phyloP scores from a whole-genome alignment of 2,797 vertebrate species.

The Phoeniculus purpureus region DNA sequence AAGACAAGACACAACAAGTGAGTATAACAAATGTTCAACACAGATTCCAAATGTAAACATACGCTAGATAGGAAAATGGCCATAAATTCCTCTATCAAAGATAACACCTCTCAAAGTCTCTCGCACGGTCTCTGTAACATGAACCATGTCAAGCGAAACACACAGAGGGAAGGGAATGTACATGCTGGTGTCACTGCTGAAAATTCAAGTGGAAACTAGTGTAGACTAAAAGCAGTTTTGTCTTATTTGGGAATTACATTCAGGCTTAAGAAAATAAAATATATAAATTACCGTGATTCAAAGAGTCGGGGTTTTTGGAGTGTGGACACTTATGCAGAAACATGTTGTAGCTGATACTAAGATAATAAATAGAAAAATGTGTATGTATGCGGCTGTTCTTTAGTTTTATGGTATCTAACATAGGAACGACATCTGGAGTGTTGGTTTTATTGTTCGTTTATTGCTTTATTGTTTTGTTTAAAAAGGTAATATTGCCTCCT shows the following conservation, averaged over 20 bases:
- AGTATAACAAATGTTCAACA: constrained; percentile 67
- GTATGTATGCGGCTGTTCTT: neutral
- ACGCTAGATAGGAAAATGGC: constrained; percentile 71
- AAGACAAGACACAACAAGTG: constrained; percentile 72
- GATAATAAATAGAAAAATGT: constrained; percentile 41
- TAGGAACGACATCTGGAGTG: constrained; percentile 51
- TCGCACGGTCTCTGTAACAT: constrained; percentile 26
- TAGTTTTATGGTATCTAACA: constrained; percentile 49
- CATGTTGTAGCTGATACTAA: constrained; percentile 17
- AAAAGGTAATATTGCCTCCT: constrained; percentile 52
- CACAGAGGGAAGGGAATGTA: constrained; percentile 14
- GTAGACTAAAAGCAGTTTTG: neutral
- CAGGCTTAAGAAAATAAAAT: neutral
- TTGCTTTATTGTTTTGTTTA: constrained; percentile 66
- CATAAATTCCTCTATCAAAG: constrained; percentile 74
- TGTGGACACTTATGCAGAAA: neutral
- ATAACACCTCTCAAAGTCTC: constrained; percentile 72
- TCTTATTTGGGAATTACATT: neutral
- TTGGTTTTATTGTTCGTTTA: constrained; percentile 54
- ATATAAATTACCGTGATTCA: neutral
- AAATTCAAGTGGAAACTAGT: neutral
- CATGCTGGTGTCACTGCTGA: constrained; percentile 28
- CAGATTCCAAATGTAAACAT: constrained; percentile 72
- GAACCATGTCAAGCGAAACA: constrained; percentile 55
- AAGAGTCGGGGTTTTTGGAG: neutral